phyloP scores from a whole-genome alignment of 2,888 invertebrate species.

The Caenorhabditis sp. region DNA sequence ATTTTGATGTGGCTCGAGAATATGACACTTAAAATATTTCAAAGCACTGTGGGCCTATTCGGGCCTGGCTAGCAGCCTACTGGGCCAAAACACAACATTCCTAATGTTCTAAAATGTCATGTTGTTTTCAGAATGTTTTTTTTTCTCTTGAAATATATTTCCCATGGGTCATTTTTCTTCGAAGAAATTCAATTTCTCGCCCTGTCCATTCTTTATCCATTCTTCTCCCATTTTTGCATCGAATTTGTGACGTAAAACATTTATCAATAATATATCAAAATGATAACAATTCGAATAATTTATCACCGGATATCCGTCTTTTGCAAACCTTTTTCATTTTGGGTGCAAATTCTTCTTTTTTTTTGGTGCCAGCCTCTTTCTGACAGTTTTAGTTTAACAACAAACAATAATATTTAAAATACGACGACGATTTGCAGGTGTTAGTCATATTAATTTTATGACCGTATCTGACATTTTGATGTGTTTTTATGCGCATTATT shows the following conservation, averaged over 20 bases:
- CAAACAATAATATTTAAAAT: not conserved
- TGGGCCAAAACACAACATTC: too few species aligned
- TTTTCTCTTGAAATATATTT: too few species aligned
- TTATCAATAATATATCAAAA: not conserved
- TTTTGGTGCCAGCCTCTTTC: too few species aligned
- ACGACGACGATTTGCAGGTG: not conserved
- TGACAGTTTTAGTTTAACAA: too few species aligned
- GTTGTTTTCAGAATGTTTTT: not conserved
- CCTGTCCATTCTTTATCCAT: not conserved
- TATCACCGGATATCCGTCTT: not conserved
- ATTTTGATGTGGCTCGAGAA: too few species aligned
- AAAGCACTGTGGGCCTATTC: too few species aligned
- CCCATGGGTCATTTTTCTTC: not conserved
- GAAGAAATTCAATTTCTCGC: not conserved
- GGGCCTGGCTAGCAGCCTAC: too few species aligned
- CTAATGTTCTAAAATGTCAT: too few species aligned
- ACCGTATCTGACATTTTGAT: not conserved
- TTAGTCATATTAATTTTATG: slow-evolving; percentile 1
- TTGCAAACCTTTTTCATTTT: not conserved
- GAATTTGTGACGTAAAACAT: not conserved
- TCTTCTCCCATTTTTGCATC: too few species aligned
- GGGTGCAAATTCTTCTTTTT: not conserved
- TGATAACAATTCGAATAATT: too few species aligned
- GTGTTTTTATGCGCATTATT: not conserved
- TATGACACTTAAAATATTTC: too few species aligned